These are phyloP conservation scores for Gulo gulo DNA, from an alignment of 2,113 vertebrate species.

Conservation along the genomic window DNA sequence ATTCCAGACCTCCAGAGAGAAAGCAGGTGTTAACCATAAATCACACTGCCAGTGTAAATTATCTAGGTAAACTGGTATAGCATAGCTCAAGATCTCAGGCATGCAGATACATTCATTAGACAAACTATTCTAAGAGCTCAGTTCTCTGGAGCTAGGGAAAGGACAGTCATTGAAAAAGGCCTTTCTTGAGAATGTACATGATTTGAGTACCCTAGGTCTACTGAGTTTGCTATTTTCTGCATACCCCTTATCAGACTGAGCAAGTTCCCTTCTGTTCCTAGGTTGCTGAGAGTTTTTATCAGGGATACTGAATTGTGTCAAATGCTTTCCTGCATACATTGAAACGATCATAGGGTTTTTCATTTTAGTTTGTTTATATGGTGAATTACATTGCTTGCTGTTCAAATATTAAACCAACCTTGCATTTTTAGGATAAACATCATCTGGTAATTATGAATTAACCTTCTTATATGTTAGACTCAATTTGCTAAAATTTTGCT, in stretches of 20 bases:
- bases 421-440: neutral
- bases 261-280: neutral
- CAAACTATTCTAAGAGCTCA: neutral
- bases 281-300: neutral
- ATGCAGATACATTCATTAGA: neutral
- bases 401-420: conserved; percentile 29
- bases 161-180: neutral
- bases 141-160: neutral
- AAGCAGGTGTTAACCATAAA: neutral
- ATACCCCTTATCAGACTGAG: neutral
- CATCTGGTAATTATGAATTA: neutral
- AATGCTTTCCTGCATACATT: neutral
- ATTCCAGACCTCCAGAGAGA: neutral
- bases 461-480: neutral
- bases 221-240: neutral
- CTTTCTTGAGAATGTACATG: neutral
- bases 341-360: neutral
- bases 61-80: neutral
- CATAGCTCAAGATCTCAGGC: neutral
- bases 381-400: neutral
- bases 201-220: neutral
- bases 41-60: neutral
- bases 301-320: neutral
- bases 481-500: neutral
- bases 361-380: neutral